phyloP scores from a whole-genome alignment of 2,797 vertebrate species.

The Pelobates cultripes region DNA sequence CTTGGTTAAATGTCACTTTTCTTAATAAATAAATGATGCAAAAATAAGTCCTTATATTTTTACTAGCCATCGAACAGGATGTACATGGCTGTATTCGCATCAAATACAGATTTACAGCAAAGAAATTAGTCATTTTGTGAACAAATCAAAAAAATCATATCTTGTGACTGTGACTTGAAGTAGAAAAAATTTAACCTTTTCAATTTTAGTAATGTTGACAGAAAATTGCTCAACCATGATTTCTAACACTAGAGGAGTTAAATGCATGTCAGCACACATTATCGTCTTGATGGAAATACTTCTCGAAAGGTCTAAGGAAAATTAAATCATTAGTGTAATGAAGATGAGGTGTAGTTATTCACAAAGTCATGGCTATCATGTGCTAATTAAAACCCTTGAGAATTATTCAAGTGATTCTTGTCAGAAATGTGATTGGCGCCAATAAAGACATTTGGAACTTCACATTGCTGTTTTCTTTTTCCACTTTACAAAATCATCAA shows the following conservation, averaged over 20 bases:
- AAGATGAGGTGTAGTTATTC: slow-evolving; percentile 53
- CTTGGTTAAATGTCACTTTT: slow-evolving; percentile 25
- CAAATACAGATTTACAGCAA: slow-evolving; percentile 11
- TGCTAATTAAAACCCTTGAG: slow-evolving; percentile 54
- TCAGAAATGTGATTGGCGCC: slow-evolving; percentile 51
- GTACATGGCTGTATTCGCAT: slow-evolving; percentile 11
- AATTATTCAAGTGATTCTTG: slow-evolving; percentile 51
- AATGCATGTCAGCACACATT: slow-evolving; percentile 56
- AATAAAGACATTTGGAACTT: slow-evolving; percentile 48
- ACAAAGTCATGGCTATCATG: slow-evolving; percentile 50
- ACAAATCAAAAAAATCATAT: slow-evolving; percentile 21
- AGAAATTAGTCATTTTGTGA: slow-evolving; percentile 39
- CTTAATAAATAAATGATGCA: slow-evolving; percentile 1
- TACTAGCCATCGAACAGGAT: not conserved
- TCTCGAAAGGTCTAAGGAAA: slow-evolving; percentile 55
- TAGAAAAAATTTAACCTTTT: slow-evolving; percentile 55
- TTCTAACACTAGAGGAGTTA: slow-evolving; percentile 53
- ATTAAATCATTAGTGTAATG: slow-evolving; percentile 42
- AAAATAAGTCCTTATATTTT: not conserved
- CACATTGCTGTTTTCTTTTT: slow-evolving; percentile 29
- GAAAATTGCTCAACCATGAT: slow-evolving; percentile 46
- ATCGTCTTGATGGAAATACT: slow-evolving; percentile 36
- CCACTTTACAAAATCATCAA: slow-evolving; percentile 47
- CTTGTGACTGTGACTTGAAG: slow-evolving; percentile 33
- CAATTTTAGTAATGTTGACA: slow-evolving; percentile 50